Evolutionary conservation across 2,888 invertebrate genomes (phyloP).

Genomic region (Leptinotarsa haldemani): DNA sequence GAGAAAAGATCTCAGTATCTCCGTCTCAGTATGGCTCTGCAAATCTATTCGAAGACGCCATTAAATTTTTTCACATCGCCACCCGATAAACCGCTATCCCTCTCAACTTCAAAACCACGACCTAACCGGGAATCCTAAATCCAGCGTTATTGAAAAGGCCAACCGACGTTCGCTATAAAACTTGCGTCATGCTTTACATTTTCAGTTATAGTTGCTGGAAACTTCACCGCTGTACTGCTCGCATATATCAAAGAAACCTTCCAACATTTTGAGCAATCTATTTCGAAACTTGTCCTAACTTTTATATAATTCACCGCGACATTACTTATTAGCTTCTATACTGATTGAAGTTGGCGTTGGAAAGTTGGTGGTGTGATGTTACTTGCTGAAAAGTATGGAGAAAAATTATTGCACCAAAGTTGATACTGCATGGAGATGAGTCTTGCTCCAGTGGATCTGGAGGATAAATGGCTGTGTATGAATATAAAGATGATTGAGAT

Average conservation of each 20-base stretch:
- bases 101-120: not conserved
- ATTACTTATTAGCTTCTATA: conserved; percentile 34
- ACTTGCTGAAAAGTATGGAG: conserved; percentile 21
- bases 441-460: not conserved
- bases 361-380: conserved; percentile 27
- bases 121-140: not conserved
- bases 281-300: conserved; percentile 29
- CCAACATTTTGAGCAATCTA: conserved; percentile 23
- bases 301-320: conserved; percentile 29
- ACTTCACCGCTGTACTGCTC: conserved; percentile 8
- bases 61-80: not conserved
- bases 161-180: conserved; percentile 12
- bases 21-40: too few species aligned
- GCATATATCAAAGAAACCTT: conserved; percentile 21
- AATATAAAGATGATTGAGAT: too few species aligned
- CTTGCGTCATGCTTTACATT: conserved; percentile 14
- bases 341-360: conserved; percentile 35
- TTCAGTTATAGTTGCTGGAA: conserved; percentile 13
- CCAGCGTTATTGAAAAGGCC: conserved; percentile 8
- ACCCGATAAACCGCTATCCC: not conserved
- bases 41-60: not conserved
- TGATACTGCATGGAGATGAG: not conserved
- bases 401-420: conserved; percentile 17
- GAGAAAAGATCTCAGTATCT: too few species aligned
- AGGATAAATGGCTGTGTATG: too few species aligned